Conservation (phyloP, 2,113 vertebrate genomes). For the Aegotheles bennettii region DNA sequence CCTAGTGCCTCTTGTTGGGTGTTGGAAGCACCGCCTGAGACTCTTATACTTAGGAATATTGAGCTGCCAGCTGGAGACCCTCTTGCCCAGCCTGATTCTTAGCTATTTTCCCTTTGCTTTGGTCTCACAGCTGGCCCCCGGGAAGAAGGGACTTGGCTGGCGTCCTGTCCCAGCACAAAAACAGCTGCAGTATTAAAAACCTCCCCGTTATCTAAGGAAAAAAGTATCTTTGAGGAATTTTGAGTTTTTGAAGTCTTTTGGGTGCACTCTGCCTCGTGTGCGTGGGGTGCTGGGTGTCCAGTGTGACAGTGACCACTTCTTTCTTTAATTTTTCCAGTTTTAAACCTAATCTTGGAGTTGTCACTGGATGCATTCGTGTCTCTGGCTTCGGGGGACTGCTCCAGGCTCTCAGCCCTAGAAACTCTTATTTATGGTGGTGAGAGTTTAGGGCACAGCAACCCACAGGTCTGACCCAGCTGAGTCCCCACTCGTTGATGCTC, state of each 20-base stretch:
- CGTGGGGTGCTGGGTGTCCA: fast-evolving
- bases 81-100: neutral
- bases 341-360: neutral
- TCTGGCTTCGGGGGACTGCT: neutral
- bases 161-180: neutral
- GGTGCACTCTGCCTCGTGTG: neutral
- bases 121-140: fast-evolving
- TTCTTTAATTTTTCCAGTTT: neutral
- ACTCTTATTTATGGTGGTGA: fast-evolving
- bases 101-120: neutral
- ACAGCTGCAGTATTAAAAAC: neutral
- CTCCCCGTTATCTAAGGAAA: neutral
- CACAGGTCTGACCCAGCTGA: neutral
- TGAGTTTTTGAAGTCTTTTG: neutral
- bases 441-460: neutral
- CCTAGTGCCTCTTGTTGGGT: neutral
- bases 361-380: fast-evolving
- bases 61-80: neutral
- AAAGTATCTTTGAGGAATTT: neutral
- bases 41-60: neutral
- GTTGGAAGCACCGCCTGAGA: neutral
- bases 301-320: neutral
- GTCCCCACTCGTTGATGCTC: neutral
- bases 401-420: neutral
- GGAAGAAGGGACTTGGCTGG: neutral